Evolutionary conservation across 2,888 invertebrate genomes (phyloP), one percentile per base, ranked within the genome.

Genomic region (Cosmopolites sordidus): DNA sequence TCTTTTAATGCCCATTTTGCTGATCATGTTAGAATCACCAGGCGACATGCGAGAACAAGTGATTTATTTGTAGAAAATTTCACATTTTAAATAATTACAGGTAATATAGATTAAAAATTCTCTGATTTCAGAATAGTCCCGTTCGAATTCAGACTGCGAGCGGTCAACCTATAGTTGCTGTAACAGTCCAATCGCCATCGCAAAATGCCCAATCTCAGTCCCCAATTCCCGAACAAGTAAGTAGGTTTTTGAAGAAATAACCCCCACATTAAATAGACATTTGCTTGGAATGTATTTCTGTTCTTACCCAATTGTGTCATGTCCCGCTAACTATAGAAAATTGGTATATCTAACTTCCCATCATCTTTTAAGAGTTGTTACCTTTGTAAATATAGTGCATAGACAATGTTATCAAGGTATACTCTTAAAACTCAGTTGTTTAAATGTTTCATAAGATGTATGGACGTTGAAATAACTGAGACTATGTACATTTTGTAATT

Each of bases 131-230:
- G 80, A 66, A 84, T 82, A 52, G 82, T 83, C 17, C 77, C 80
- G 45, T 75, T 1, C 82, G 58, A 79, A 83, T 68, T 76, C 81
- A 16, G 76, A 77, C 49, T 64, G 73, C 45, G 69, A 46, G 72
- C 71, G 48, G 76, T 30, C 75, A 78, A 5, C 79, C 80, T 27
- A 69, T 81, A 17, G 76, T 84, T 6, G 78, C 82, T 2, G 83
- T 83, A 14, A 76, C 79, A 11, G 79, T 81, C 6, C 81, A 81
- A 58, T 61, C 64, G 0, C 40, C 22, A 1, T 50, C 49, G 18
- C 41, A 43, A 15, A 14, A 16, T 3, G 16, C 57, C 50, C 55
- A 58, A 27, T 51, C 56, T 12, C 37, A 62, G 61, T 29, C 62
- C 4, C 67, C 67, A 54, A 60, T 62, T 48, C 58, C 67, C 16